Base-by-base conservation (phyloP, 2,888 invertebrate species). In the Troides aeacus region DNA sequence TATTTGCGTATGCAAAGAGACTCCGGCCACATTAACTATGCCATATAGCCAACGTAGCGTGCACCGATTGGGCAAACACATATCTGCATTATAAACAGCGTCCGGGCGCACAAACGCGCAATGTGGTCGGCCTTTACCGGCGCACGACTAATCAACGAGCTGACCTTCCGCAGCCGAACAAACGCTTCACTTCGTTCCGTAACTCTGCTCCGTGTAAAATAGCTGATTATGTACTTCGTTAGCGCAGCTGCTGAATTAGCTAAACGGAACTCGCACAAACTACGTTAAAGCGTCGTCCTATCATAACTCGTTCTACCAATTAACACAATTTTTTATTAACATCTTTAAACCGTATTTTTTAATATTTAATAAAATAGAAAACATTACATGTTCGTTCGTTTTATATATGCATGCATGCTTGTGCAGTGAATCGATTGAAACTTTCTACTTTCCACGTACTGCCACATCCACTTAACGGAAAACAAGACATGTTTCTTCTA, bases 1-100 rank as follows among this genome's bases (percentile, higher is more conserved):
- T 92, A 92, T 93, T 93, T 93, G 91, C 92, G 89, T 93, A 93
- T 93, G 93, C 92, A 93, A 93, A 93, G 93, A 92, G 92, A 88
- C 88, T 85, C 81, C 84, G 85, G 90, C 88, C 91, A 82, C 90
- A 93, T 93, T 92, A 92, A 90, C 92, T 90, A 93, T 92, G 92
- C 92, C 91, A 92, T 92, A 93, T 92, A 92, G 89, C 89, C 91
- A 89, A 88, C 90, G 88, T 88, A 91, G 88, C 92, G 87, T 92
- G 90, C 90, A 88, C 86, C 89, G 90, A 92, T 92, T 92, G 91
- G 89, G 92, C 92, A 92, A 92, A 92, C 92, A 93, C 91, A 92
- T 93, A 93, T 93, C 93, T 92, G 92, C 93, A 93, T 93, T 93
- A 93, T 93, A 93, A 93, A 93, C 93, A 93, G 89, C 87, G 85